phyloP scores from a whole-genome alignment of 2,797 vertebrate genomes.

The Molossus molossus region DNA sequence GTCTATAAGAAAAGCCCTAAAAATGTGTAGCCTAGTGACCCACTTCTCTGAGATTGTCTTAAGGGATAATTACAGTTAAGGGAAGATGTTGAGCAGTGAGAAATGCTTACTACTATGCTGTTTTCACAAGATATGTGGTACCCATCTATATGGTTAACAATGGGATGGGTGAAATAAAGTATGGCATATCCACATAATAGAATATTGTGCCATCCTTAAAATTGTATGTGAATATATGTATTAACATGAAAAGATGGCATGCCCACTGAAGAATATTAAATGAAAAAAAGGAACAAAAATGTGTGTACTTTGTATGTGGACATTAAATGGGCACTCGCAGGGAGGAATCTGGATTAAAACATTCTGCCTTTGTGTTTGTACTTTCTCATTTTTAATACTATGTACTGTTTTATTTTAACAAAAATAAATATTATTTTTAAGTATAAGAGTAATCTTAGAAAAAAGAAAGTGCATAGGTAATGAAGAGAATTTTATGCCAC shows the following conservation, averaged over 20 bases:
- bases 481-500: slow-evolving; percentile 11
- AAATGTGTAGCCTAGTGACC: neutral
- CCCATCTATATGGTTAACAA: neutral
- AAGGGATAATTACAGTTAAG: slow-evolving; percentile 8
- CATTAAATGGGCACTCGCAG: neutral
- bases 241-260: slow-evolving; percentile 9
- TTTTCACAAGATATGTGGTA: slow-evolving; percentile 38
- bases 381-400: slow-evolving; percentile 24
- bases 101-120: neutral
- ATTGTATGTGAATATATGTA: neutral
- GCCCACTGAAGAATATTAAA: neutral
- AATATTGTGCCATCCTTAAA: slow-evolving; percentile 23
- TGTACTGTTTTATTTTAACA: neutral
- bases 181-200: neutral
- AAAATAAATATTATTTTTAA: slow-evolving; percentile 26
- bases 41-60: neutral
- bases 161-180: neutral
- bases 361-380: neutral
- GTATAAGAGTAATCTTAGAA: neutral
- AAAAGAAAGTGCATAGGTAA: neutral
- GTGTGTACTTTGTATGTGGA: neutral
- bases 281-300: slow-evolving; percentile 2
- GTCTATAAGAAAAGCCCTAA: neutral
- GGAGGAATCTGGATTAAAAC: neutral
- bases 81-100: neutral